phyloP scores from a whole-genome alignment of 2,888 invertebrate species.

The Dasypolia templi region DNA sequence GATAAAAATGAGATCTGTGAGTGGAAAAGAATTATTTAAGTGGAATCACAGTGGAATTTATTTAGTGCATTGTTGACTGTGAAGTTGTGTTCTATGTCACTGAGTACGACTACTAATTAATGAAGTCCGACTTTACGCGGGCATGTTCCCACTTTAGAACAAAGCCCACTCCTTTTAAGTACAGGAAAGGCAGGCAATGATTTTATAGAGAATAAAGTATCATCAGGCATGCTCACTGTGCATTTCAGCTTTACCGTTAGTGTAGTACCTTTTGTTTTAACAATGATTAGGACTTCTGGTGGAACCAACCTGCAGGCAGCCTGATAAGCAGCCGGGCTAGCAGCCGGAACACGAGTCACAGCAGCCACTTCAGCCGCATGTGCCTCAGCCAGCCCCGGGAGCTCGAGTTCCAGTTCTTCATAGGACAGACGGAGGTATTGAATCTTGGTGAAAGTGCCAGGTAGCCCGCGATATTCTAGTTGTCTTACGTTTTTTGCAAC shows the following conservation, averaged over 20 bases:
- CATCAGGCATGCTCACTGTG: neutral
- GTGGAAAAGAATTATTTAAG: neutral
- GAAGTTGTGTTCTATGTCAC: neutral
- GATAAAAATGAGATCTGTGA: neutral
- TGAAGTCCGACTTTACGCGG: no score
- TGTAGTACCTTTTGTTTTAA: neutral
- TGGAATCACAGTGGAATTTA: neutral
- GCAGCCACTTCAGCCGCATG: slow-evolving; percentile 26
- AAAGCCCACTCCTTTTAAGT: neutral
- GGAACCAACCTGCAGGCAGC: slow-evolving; percentile 9
- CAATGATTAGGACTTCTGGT: slow-evolving; percentile 13
- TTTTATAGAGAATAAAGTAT: neutral
- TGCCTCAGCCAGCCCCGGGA: slow-evolving; percentile 38
- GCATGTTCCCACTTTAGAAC: neutral
- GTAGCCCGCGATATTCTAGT: no score
- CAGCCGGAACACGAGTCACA: slow-evolving; percentile 7
- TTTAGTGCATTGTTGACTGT: neutral
- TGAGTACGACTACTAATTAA: neutral
- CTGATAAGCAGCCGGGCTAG: slow-evolving; percentile 1
- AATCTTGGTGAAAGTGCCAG: neutral
- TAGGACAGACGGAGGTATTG: slow-evolving; percentile 54
- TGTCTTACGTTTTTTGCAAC: neutral
- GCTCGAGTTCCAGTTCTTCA: slow-evolving; percentile 56
- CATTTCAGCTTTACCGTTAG: neutral
- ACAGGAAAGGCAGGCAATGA: neutral